Conservation (phyloP, 2,888 invertebrate genomes). For the Philaethria dido region DNA sequence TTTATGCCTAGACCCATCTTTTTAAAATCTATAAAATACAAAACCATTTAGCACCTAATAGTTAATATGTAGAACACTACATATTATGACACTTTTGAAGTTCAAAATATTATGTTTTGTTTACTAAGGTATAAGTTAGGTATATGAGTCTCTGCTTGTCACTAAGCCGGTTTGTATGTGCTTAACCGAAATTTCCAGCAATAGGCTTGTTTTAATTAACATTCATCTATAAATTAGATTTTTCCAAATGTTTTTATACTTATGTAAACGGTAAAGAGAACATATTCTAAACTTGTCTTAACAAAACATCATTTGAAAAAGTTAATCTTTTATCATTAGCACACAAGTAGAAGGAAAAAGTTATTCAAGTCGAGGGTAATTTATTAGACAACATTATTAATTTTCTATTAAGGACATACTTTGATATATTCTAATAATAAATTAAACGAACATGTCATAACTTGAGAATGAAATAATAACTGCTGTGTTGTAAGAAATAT, state of each 20-base stretch:
- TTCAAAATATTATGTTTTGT: not conserved
- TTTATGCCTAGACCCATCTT: conserved; percentile 85
- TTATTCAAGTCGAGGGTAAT: not conserved
- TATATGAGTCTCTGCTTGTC: not conserved
- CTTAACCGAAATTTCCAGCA: not conserved
- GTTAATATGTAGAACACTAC: not conserved
- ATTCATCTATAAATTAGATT: not conserved
- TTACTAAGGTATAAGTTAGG: not conserved
- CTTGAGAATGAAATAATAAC: not conserved
- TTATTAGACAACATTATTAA: not conserved
- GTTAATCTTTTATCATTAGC: not conserved
- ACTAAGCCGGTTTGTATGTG: not conserved
- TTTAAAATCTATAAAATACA: conserved; percentile 28
- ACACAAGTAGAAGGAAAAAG: conserved; percentile 16
- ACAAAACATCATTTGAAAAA: not conserved
- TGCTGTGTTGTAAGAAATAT: not conserved
- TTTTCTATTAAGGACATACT: not conserved
- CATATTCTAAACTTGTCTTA: not conserved
- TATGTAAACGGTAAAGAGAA: not conserved
- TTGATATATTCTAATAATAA: not conserved
- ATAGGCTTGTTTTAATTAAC: not conserved
- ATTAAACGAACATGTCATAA: not conserved
- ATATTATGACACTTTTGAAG: not conserved
- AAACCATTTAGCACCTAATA: not conserved
- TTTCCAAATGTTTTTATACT: not conserved